These are phyloP conservation scores for Nothoprocta pentlandii DNA, from an alignment of 2,113 vertebrate species.

Conservation along the genomic window DNA sequence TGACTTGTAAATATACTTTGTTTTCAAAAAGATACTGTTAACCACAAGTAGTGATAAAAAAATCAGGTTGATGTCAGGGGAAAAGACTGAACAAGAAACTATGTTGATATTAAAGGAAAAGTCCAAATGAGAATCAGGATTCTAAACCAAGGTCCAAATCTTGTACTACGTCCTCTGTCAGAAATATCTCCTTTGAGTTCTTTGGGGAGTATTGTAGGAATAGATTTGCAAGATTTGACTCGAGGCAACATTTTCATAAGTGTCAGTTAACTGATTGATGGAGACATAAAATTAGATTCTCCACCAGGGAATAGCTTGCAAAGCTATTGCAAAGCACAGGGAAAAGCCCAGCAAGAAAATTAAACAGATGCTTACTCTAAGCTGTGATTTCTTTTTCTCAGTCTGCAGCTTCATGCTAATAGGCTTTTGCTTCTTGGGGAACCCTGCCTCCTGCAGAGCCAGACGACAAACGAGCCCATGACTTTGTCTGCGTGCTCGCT, in stretches of 20 bases:
- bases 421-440: neutral
- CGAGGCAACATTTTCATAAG: neutral
- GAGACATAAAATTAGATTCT: conserved; percentile 19
- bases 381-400: neutral
- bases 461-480: neutral
- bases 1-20: neutral
- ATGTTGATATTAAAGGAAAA: neutral
- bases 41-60: neutral
- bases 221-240: neutral
- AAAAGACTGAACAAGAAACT: neutral
- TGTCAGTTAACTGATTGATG: neutral
- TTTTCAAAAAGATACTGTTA: neutral
- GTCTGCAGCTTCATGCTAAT: neutral
- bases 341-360: conserved; percentile 13
- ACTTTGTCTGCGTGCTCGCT: neutral
- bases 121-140: neutral
- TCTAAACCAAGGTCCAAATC: neutral
- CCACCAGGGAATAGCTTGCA: neutral
- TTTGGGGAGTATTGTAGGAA: neutral
- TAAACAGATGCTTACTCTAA: neutral
- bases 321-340: neutral
- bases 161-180: neutral
- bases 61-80: neutral
- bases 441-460: neutral
- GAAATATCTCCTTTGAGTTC: neutral